A percentile compares a stretch with the other conserved stretches of the same genome.
Evolutionary conservation across 2,113 vertebrate genomes (phyloP).

Genomic region (Anhinga rufa): DNA sequence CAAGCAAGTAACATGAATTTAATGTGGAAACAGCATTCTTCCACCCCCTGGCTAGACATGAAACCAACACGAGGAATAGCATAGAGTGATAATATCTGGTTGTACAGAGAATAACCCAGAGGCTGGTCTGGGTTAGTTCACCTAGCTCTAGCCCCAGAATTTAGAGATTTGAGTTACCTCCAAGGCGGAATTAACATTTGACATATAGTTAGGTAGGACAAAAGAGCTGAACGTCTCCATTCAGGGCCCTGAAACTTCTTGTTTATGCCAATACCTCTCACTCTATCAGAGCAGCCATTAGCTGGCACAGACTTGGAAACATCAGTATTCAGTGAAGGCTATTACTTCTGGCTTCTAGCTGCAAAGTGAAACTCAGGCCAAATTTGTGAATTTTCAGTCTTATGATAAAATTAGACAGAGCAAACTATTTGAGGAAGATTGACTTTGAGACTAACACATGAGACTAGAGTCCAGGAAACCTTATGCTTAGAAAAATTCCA

Average conservation of each 20-base stretch:
- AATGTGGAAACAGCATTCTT: background rate
- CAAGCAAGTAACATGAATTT: background rate
- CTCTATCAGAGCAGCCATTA: background rate
- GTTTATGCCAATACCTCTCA: background rate
- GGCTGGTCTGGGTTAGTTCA: background rate
- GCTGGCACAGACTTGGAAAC: background rate
- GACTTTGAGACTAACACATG: background rate
- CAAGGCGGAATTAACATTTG: background rate
- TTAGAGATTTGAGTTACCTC: background rate
- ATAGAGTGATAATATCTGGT: background rate
- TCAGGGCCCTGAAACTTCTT: background rate
- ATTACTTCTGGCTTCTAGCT: background rate
- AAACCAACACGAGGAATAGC: background rate
- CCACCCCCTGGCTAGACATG: background rate
- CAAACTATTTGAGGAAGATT: background rate
- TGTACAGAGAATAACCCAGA: background rate
- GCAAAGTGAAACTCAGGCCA: background rate
- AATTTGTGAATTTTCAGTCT: background rate
- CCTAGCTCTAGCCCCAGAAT: background rate
- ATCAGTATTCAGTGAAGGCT: background rate
- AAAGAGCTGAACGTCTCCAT: background rate
- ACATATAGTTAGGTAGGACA: background rate
- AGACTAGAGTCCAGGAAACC: background rate
- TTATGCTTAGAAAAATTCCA: background rate
- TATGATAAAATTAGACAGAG: background rate